Evolutionary conservation across 2,888 invertebrate genomes (phyloP).

Genomic region (Icerya purchasi): DNA sequence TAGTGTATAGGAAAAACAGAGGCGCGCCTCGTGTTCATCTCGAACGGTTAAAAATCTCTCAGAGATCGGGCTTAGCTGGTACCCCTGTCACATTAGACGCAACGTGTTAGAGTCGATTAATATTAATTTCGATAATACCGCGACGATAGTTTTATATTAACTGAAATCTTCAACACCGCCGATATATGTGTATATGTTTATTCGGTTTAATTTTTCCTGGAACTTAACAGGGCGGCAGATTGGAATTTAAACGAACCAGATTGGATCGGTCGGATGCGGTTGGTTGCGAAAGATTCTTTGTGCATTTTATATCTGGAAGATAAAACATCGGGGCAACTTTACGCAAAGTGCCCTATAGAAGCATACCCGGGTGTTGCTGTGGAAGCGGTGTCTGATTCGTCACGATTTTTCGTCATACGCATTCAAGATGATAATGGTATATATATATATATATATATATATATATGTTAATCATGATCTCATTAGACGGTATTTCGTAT

Average conservation of each 20-base stretch:
- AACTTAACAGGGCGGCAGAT: constrained; percentile 88
- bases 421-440: constrained; percentile 84
- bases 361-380: constrained; percentile 85
- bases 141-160: too few relatives aligned
- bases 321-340: constrained; percentile 74
- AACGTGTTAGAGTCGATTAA: too few relatives aligned
- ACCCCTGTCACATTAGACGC: too few relatives aligned
- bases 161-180: too few relatives aligned
- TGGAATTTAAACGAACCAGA: constrained; percentile 97
- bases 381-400: constrained; percentile 91
- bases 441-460: constrained; percentile 3
- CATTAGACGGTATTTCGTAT: background rate
- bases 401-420: constrained; percentile 86
- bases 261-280: constrained; percentile 89
- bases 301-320: constrained; percentile 87
- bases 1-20: too few relatives aligned
- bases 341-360: constrained; percentile 92
- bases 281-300: constrained; percentile 71
- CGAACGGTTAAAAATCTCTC: too few relatives aligned
- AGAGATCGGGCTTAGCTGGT: too few relatives aligned
- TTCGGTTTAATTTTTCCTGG: too few relatives aligned
- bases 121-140: too few relatives aligned
- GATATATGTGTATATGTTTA: too few relatives aligned
- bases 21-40: too few relatives aligned
- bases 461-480: background rate